phyloP scores from a whole-genome alignment of 1,140 invertebrate genomes.

The Mizuhopecten yessoensis region DNA sequence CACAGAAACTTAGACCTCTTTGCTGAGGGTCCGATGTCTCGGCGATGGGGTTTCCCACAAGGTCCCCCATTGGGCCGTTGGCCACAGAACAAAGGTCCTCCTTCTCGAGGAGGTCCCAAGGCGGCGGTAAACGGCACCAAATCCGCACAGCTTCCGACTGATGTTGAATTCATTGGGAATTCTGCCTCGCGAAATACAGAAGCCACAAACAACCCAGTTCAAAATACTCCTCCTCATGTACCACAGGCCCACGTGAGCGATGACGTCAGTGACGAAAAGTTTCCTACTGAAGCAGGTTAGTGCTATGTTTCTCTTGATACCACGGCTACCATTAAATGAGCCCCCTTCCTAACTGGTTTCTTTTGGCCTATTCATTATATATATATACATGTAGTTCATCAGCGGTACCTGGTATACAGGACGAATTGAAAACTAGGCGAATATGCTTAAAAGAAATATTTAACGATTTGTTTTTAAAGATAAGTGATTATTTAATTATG shows the following conservation, averaged over 20 bases:
- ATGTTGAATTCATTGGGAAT: neutral
- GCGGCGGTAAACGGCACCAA: neutral
- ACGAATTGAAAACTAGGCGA: no score
- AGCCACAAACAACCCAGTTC: neutral
- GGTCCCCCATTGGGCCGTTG: neutral
- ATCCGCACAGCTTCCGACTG: neutral
- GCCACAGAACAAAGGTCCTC: slow-evolving; percentile 2
- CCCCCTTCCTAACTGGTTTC: no score
- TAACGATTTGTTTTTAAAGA: no score
- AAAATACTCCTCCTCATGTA: neutral
- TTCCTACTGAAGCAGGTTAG: neutral
- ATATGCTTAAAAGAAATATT: no score
- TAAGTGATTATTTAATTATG: no score
- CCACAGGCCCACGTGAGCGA: neutral
- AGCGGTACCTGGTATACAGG: no score
- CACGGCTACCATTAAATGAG: no score
- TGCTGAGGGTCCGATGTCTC: neutral
- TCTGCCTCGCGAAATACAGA: neutral
- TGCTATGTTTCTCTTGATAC: no score
- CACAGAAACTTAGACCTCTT: slow-evolving; percentile 7
- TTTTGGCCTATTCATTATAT: no score
- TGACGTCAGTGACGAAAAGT: neutral
- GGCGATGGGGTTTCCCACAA: neutral
- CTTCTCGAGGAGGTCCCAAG: neutral
- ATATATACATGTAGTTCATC: no score